Conservation (phyloP, 2,797 vertebrate species). For the Propithecus perrieri region DNA sequence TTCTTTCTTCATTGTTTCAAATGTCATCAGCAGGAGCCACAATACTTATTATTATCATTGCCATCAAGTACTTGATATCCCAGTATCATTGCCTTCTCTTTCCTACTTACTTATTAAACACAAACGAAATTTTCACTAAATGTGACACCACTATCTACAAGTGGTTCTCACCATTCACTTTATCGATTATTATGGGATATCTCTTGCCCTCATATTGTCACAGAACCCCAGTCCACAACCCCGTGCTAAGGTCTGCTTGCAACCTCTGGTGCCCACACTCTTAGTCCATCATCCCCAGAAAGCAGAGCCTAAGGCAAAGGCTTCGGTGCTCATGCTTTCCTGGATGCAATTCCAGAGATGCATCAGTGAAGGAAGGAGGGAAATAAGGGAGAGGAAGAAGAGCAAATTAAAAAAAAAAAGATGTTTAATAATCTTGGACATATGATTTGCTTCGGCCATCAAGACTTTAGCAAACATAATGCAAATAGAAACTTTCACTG, state of each 20-base stretch:
- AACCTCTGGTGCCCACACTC: not conserved
- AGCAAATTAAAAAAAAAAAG: not conserved
- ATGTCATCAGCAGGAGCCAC: not conserved
- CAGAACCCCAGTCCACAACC: not conserved
- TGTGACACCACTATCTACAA: not conserved
- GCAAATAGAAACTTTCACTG: not conserved
- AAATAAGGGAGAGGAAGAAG: not conserved
- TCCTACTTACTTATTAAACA: not conserved
- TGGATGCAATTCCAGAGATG: not conserved
- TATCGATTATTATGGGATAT: not conserved
- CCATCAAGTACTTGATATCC: not conserved
- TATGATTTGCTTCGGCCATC: not conserved
- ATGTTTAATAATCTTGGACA: not conserved
- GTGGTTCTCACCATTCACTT: not conserved
- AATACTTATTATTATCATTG: not conserved
- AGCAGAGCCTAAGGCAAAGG: not conserved
- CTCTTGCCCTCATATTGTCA: not conserved
- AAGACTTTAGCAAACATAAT: not conserved
- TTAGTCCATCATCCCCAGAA: not conserved
- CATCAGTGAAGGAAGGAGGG: not conserved
- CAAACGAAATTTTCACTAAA: not conserved
- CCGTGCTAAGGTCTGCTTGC: not conserved
- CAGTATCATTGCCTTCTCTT: not conserved
- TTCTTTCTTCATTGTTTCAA: not conserved
- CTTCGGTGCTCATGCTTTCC: not conserved